Conservation (phyloP, 2,113 vertebrate species). For the Plecotus auritus region DNA sequence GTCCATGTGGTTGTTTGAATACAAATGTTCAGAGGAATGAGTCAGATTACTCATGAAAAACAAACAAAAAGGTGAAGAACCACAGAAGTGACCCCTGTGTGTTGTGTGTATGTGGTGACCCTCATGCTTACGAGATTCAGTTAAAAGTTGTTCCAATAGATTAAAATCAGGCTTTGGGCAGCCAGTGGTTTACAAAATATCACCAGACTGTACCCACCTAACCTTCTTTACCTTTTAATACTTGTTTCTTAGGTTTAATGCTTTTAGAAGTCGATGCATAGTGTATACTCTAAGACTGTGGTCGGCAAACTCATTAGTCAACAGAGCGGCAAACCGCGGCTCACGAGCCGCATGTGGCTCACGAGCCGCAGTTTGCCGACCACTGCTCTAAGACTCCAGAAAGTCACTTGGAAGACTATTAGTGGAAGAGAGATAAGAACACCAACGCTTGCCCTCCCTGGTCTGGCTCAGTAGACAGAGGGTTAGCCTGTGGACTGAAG, state of each 20-base stretch:
- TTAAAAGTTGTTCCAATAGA: neutral
- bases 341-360: too few species aligned
- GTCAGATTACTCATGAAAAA: neutral
- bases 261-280: neutral
- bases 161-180: neutral
- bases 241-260: neutral
- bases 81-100: neutral
- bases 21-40: neutral
- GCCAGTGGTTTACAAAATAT: neutral
- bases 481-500: too few species aligned
- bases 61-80: neutral
- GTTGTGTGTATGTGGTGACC: neutral
- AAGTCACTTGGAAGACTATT: neutral
- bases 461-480: too few species aligned
- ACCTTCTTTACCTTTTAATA: neutral
- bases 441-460: too few species aligned
- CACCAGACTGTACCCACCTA: neutral
- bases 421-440: neutral
- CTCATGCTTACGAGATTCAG: neutral
- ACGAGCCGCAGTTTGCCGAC: too few species aligned
- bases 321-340: too few species aligned
- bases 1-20: neutral
- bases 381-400: neutral
- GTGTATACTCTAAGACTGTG: neutral
- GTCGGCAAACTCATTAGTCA: too few species aligned